A percentile compares a stretch with the other conserved stretches of the same genome.
These are phyloP conservation scores for Arctia plantaginis DNA, from an alignment of 2,888 invertebrate genomes.

Conservation along the genomic window DNA sequence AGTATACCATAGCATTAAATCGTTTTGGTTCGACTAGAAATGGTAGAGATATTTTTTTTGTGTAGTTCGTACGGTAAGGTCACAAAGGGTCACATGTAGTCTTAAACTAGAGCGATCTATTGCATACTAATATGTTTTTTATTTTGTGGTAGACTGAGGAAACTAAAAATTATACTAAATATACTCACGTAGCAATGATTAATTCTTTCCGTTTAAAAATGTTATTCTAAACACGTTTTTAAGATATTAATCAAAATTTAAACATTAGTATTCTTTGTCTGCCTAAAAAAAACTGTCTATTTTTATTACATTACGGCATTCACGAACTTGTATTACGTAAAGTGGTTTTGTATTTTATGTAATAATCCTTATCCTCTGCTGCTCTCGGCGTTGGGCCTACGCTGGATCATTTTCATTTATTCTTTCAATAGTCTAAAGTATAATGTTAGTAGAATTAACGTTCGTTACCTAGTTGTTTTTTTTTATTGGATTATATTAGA, in stretches of 20 bases:
- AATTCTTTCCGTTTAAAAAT: conserved; percentile 21
- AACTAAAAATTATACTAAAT: not conserved
- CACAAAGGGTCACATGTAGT: not conserved
- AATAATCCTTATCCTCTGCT: conserved; percentile 18
- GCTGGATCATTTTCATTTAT: not conserved
- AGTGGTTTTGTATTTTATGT: conserved; percentile 39
- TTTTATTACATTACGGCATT: conserved; percentile 36
- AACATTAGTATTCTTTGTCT: conserved; percentile 50
- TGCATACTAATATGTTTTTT: not conserved
- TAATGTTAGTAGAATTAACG: not conserved
- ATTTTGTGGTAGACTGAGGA: not conserved
- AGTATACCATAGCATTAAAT: not conserved
- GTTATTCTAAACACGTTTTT: conserved; percentile 49
- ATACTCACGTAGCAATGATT: conserved; percentile 6
- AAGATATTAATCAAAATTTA: conserved; percentile 51
- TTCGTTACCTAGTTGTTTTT: not conserved
- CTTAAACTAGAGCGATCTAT: not conserved
- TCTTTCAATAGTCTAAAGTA: not conserved
- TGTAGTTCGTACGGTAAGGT: not conserved
- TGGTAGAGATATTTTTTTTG: not conserved
- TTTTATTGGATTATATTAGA: too few relatives aligned
- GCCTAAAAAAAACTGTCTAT: conserved; percentile 37
- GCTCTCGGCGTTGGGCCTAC: not conserved
- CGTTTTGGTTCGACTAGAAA: not conserved
- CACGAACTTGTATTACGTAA: conserved; percentile 28